A percentile compares a stretch with the other conserved stretches of the same genome.
Evolutionary conservation across 1,140 invertebrate genomes (phyloP).

Genomic region (Pseudomyrmex dendroicus): DNA sequence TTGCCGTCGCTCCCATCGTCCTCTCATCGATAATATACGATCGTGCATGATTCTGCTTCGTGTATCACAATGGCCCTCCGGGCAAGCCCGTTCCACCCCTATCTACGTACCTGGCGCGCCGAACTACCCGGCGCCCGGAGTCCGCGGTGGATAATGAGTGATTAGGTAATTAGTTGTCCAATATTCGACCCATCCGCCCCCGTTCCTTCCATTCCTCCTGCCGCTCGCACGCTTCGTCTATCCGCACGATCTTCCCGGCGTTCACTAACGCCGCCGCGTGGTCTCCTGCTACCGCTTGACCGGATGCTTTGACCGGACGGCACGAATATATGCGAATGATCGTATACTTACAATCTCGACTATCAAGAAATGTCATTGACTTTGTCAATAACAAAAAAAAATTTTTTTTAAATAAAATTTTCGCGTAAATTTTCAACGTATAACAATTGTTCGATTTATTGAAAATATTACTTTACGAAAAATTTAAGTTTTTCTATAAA

Average conservation of each 20-base stretch:
- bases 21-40: conserved; percentile 76
- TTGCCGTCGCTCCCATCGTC: conserved; percentile 17
- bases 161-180: conserved; percentile 81
- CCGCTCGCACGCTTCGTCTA: not conserved
- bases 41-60: conserved; percentile 76
- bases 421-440: too few relatives aligned
- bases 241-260: conserved; percentile 33
- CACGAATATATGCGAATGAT: conserved; percentile 16
- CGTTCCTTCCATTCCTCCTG: not conserved
- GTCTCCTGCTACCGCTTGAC: conserved; percentile 56
- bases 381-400: not conserved
- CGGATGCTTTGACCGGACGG: conserved; percentile 54
- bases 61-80: conserved; percentile 75
- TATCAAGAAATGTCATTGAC: not conserved
- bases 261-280: conserved; percentile 28
- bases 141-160: conserved; percentile 78
- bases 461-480: too few relatives aligned
- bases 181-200: conserved; percentile 72
- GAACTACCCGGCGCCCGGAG: conserved; percentile 69
- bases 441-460: too few relatives aligned
- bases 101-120: conserved; percentile 67
- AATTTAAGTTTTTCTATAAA: too few relatives aligned
- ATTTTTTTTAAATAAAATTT: too few relatives aligned
- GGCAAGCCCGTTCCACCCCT: conserved; percentile 72
- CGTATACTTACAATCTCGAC: not conserved